phyloP scores from a whole-genome alignment of 2,797 vertebrate species.

The Trachurus trachurus region DNA sequence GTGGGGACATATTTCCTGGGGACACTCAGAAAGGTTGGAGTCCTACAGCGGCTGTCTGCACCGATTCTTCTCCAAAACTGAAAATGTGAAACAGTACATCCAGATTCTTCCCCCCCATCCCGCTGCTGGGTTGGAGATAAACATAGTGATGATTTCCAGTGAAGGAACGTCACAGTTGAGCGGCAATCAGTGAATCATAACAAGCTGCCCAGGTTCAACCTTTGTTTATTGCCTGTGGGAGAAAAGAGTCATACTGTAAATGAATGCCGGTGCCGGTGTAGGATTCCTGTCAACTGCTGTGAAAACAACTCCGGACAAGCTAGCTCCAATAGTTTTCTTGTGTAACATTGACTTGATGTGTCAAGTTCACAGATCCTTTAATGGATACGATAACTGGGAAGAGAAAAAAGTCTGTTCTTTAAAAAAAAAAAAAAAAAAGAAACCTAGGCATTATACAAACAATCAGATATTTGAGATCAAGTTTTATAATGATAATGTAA shows the following conservation, averaged over 20 bases:
- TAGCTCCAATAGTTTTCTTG: not conserved
- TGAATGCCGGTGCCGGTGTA: not conserved
- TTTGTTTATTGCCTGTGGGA: constrained; percentile 19
- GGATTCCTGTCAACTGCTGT: not conserved
- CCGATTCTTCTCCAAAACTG: not conserved
- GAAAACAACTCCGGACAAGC: not conserved
- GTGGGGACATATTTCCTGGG: constrained; percentile 59
- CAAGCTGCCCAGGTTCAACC: not conserved
- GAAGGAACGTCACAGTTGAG: not conserved
- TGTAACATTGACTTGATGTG: not conserved
- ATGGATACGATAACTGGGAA: not conserved
- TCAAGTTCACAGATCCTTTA: not conserved
- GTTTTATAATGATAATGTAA: not conserved
- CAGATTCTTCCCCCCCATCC: constrained; percentile 13
- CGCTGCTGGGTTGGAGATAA: constrained; percentile 10
- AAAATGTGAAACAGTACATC: constrained; percentile 31
- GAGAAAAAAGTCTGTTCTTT: not conserved
- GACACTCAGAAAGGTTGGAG: not conserved
- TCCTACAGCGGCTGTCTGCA: constrained; percentile 20
- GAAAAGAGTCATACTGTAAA: constrained; percentile 10
- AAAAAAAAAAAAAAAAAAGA: no score
- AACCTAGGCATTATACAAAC: not conserved
- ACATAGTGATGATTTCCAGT: not conserved
- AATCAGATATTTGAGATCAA: not conserved
- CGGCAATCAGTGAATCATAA: not conserved